Evolutionary conservation across 2,113 vertebrate genomes (phyloP).

Genomic region (Seriola rivoliana): DNA sequence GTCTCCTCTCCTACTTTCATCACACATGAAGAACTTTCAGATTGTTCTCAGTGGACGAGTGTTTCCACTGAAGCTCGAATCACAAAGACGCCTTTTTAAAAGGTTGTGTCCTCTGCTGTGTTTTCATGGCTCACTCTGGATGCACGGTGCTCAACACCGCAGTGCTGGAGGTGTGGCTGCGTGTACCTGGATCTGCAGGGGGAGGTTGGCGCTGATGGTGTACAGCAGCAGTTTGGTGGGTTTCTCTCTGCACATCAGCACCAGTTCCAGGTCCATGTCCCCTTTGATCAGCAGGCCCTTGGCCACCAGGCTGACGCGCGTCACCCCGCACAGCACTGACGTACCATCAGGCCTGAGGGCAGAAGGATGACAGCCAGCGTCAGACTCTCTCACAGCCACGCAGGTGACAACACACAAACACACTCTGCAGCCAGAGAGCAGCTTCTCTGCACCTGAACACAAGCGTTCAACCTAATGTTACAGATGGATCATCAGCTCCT

Average conservation of each 20-base stretch:
- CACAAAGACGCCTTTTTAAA: background rate
- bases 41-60: background rate
- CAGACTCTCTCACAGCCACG: conserved; percentile 5
- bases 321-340: conserved; percentile 88
- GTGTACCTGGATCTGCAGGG: conserved; percentile 93
- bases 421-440: background rate
- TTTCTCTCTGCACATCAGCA: conserved; percentile 92
- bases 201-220: conserved; percentile 92
- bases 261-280: conserved; percentile 92
- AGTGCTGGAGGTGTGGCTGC: background rate
- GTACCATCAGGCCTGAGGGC: conserved; percentile 77
- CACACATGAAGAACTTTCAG: background rate
- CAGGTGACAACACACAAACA: conserved; percentile 17
- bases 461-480: no score
- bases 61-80: background rate
- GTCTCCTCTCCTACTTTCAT: background rate
- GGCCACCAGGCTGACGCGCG: conserved; percentile 92
- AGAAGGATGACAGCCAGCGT: conserved; percentile 17
- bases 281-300: conserved; percentile 94
- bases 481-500: no score
- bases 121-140: background rate
- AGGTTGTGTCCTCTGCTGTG: no score
- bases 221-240: conserved; percentile 90
- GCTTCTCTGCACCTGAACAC: no score
- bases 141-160: background rate